Conservation (phyloP, 2,888 invertebrate genomes). For the Ophion costatus region DNA sequence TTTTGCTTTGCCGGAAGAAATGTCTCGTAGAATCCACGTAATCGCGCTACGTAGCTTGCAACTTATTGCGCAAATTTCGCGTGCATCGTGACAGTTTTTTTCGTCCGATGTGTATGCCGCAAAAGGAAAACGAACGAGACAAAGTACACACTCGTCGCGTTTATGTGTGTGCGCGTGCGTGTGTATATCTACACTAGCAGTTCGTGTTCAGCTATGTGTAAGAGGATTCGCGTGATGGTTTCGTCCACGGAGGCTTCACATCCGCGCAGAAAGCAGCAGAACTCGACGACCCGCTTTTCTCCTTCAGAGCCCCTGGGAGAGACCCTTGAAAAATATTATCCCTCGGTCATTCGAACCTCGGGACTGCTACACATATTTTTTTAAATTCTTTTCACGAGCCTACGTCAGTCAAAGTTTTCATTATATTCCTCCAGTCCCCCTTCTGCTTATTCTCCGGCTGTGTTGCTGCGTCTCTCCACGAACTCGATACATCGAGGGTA, state of each 20-base stretch:
- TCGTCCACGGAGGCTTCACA: conserved; percentile 48
- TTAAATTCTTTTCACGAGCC: conserved; percentile 43
- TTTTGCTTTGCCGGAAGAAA: not conserved
- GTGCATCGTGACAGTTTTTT: conserved; percentile 10
- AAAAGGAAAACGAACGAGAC: conserved; percentile 19
- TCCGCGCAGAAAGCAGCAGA: conserved; percentile 35
- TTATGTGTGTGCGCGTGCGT: not conserved
- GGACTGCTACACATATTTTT: conserved; percentile 25
- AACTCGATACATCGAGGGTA: not conserved
- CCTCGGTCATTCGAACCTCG: conserved; percentile 52
- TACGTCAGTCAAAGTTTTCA: conserved; percentile 37
- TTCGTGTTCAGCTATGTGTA: conserved; percentile 33
- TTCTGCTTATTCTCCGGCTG: not conserved
- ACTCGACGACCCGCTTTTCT: conserved; percentile 59
- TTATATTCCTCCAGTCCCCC: conserved; percentile 1
- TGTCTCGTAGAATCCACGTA: not conserved
- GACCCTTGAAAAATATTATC: conserved; percentile 54
- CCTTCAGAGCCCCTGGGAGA: conserved; percentile 34
- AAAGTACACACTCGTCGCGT: conserved; percentile 10
- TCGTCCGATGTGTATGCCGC: conserved; percentile 9
- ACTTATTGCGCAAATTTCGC: conserved; percentile 11
- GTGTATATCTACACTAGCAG: not conserved
- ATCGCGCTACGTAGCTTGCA: not conserved
- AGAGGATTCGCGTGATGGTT: conserved; percentile 58
- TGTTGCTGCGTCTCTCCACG: not conserved